A percentile compares a stretch with the other conserved stretches of the same genome.
Conservation (phyloP, 2,113 vertebrate genomes). For the Ornithorhynchus anatinus region DNA sequence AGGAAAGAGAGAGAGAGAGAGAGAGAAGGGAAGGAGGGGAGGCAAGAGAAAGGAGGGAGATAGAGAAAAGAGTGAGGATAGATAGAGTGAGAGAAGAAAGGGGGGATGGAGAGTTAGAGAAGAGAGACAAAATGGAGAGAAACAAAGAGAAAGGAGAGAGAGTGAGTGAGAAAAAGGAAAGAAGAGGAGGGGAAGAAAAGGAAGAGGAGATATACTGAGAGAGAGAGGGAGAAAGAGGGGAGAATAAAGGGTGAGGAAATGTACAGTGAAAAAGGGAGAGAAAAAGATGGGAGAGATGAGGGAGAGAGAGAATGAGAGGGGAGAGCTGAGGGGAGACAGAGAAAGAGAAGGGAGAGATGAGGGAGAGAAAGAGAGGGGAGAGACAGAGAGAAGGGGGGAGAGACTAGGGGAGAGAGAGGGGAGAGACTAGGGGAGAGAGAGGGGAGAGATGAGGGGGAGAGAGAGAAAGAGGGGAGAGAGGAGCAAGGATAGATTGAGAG, state of each 20-base stretch:
- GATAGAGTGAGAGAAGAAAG: neutral
- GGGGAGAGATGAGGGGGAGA: neutral
- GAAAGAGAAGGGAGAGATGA: neutral
- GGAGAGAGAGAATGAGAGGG: too few relatives aligned
- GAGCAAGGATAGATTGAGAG: neutral
- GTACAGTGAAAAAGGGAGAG: neutral
- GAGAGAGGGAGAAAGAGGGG: neutral
- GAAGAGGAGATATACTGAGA: neutral
- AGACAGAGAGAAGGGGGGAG: rapidly evolving
- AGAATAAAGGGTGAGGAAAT: too few relatives aligned
- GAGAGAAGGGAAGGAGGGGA: neutral
- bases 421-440: neutral
- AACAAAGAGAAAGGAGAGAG: neutral
- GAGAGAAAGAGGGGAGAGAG: too few relatives aligned
- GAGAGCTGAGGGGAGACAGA: neutral
- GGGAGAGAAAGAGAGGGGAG: neutral
- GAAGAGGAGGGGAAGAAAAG: neutral
- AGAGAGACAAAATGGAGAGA: too few relatives aligned
- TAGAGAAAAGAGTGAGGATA: neutral
- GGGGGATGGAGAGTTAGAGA: neutral
- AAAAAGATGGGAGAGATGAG: neutral
- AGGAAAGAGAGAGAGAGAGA: neutral
- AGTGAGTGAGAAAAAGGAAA: neutral
- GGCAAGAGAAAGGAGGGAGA: neutral
- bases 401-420: neutral